Base-by-base conservation (phyloP, 2,888 invertebrate genomes). In the Lissonota sp. region DNA sequence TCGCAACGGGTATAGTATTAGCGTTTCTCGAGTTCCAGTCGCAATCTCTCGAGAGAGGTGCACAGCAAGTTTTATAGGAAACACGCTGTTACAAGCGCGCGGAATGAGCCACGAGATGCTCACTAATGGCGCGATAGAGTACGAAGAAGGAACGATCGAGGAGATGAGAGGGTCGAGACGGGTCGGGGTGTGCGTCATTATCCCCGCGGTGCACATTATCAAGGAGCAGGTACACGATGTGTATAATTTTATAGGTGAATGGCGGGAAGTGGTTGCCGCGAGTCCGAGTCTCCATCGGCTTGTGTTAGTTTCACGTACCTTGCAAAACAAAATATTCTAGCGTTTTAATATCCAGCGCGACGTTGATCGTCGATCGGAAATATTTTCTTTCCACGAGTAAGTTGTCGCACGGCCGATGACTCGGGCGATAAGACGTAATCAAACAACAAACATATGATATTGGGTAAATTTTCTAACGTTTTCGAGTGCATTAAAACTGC, bases 71-170 rank as follows among this genome's bases (percentile, higher is more conserved):
- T 73, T 73, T 55, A 53, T 73, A 55, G 53, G 53, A 39, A 72
- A 73, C 39, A 37, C 51, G 14, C 40, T 60, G 60, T 6, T 67
- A 53, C 69, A 46, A 55, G 51, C 60, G 51, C 26, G 42, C 40
- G 14, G 69, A 69, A 69, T 40, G 80, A 74, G 73, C 69, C 73
- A 60, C 67, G 70, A 70, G 80, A 81, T 70, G 80, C 40, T 69
- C 78, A 55, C 78, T 81, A 81, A 81, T 77, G 77, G 58, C 69
- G 73, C 51, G 80, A 70, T 73, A 73, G 73, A 73, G 73, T 64
- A 49, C 60, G 44, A 53, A 55, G 62, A 66, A 10, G 10, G 58
- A 51, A 58, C 62, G 26, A 26, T 16, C 12, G 37, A 16, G 26
- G n/a, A 26, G 26, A 14, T 42, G 53, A n/a, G 51, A 51, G 37